Evolutionary conservation across 2,888 invertebrate genomes (phyloP), one percentile per base, ranked within the genome.

Genomic region (Trachelus stipa): DNA sequence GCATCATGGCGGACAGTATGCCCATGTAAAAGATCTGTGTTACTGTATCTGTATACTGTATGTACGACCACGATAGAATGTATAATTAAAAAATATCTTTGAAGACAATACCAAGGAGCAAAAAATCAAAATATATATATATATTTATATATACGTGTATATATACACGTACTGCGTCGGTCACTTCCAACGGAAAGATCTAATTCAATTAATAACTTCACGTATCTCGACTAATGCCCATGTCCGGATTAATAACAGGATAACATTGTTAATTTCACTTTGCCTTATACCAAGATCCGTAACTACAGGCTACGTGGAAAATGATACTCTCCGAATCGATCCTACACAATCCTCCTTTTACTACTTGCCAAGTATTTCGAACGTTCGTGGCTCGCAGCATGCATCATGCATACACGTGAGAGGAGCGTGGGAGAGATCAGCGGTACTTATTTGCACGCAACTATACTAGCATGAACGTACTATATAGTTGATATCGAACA

Each of bases 211-310:
- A 69, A 69, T 69, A 69, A 69, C 69, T 33, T 15, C 33, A 30
- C 31, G 69, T 30, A 69, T 69, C 33, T 69, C n/a, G 30, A 69
- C 31, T 33, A 12, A 69, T 33, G 69, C 30, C 12, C 69, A 78
- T 80, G 82, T 80, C 79, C 78, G 85, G 83, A 88, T 86, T 87
- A 86, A 88, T 85, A 84, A 85, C 86, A 83, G 84, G 83, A 86
- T 84, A 83, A 85, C 85, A 86, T 87, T 86, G 85, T 86, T 85
- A 84, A 85, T 85, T 85, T 82, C 81, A 79, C 81, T 80, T 80
- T 80, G 81, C 71, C 80, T 6, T 15, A 15, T 6, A 40, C 40
- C 37, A 12, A 12, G 15, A 6, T 40, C 2, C 40, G 15, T 40
- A 15, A 40, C 40, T 40, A 15, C 4, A 40, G 40, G 4, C 40